A percentile compares a stretch with the other conserved stretches of the same genome.
Evolutionary conservation across 2,113 vertebrate species (phyloP).

Genomic region (Oncorhynchus kisutch): DNA sequence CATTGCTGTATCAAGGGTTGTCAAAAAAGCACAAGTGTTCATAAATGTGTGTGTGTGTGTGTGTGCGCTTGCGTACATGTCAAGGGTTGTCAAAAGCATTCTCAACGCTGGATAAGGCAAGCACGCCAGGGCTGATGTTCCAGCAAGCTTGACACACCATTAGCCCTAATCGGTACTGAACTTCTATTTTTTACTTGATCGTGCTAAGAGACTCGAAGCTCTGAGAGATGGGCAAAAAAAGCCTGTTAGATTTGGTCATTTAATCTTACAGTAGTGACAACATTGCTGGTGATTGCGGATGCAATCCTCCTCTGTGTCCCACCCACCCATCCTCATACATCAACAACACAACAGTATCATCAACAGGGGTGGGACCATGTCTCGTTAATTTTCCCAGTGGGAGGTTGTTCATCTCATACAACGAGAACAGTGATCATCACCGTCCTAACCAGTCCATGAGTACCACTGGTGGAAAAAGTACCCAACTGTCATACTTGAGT

Average conservation of each 20-base stretch:
- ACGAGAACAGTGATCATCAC: background rate
- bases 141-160: constrained; percentile 45
- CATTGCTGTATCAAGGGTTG: constrained; percentile 65
- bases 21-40: constrained; percentile 44
- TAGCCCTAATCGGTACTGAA: constrained; percentile 41
- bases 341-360: background rate
- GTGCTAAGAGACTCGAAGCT: constrained; percentile 18
- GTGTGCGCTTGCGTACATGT: background rate
- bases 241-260: constrained; percentile 54
- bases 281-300: background rate
- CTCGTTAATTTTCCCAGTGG: background rate
- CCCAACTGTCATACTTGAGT: no score
- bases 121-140: constrained; percentile 43
- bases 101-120: constrained; percentile 55
- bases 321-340: background rate
- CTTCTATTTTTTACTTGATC: constrained; percentile 56
- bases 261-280: background rate
- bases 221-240: constrained; percentile 48
- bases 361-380: background rate
- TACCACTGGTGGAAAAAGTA: background rate
- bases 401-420: background rate
- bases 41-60: constrained; percentile 13
- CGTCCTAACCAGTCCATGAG: background rate
- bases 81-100: constrained; percentile 59
- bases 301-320: background rate